Conservation (phyloP, 2,797 vertebrate genomes). For the Simalia tracyae region DNA sequence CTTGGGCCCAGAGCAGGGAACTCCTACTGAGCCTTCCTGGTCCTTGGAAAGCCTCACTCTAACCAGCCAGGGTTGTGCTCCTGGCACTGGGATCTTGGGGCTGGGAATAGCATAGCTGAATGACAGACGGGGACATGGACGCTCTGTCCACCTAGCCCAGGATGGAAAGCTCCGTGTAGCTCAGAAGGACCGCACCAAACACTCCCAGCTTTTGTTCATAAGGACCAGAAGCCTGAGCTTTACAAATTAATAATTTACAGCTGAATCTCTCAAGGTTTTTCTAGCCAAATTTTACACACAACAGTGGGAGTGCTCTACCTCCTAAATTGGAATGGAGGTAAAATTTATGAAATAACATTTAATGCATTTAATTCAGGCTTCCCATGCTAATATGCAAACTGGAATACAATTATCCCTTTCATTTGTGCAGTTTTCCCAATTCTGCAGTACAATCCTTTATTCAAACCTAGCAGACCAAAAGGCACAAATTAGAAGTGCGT, state of each 20-base stretch:
- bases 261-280: not conserved
- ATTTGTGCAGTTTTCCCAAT: not conserved
- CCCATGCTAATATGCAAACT: not conserved
- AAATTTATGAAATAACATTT: not conserved
- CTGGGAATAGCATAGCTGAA: not conserved
- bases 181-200: not conserved
- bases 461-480: not conserved
- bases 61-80: too few relatives aligned
- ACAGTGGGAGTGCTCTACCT: not conserved
- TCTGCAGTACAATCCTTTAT: not conserved
- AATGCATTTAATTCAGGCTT: not conserved
- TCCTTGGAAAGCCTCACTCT: not conserved
- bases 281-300: not conserved
- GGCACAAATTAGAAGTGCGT: not conserved
- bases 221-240: not conserved
- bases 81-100: not conserved
- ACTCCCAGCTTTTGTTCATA: not conserved
- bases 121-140: not conserved
- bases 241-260: not conserved
- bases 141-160: not conserved
- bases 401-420: not conserved
- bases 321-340: not conserved
- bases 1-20: not conserved
- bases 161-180: too few relatives aligned
- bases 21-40: not conserved